Evolutionary conservation across 1,140 invertebrate species (phyloP).

Genomic region (Hylaeus anthracinus): DNA sequence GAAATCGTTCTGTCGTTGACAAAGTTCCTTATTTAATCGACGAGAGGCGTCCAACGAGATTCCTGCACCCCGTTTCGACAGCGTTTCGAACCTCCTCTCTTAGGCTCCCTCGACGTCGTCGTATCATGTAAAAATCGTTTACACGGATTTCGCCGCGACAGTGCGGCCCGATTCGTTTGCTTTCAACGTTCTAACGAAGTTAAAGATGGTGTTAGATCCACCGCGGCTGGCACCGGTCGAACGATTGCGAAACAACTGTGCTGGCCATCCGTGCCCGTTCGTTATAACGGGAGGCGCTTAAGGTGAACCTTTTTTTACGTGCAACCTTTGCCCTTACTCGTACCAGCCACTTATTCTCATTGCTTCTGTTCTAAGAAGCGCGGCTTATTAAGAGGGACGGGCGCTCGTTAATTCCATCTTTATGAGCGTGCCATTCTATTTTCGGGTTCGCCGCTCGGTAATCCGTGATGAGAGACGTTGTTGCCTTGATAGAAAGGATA

Average conservation of each 20-base stretch:
- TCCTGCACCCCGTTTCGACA: no score
- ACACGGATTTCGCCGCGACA: no score
- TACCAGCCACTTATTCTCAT: background rate
- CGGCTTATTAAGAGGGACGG: conserved; percentile 13
- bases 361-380: background rate
- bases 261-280: no score
- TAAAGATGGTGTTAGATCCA: background rate
- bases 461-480: background rate
- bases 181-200: background rate
- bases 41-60: no score
- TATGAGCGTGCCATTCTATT: conserved; percentile 27
- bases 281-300: no score
- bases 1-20: background rate
- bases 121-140: no score
- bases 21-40: background rate
- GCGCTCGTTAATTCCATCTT: conserved; percentile 26
- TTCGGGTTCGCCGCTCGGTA: conserved; percentile 9
- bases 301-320: conserved; percentile 15
- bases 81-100: no score
- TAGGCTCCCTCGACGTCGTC: background rate
- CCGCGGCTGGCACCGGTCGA: background rate
- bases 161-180: no score
- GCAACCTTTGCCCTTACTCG: conserved; percentile 43
- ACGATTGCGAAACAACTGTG: background rate
- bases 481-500: background rate